phyloP scores from a whole-genome alignment of 1,140 invertebrate species.

The Cyrtorhinus lividipennis region DNA sequence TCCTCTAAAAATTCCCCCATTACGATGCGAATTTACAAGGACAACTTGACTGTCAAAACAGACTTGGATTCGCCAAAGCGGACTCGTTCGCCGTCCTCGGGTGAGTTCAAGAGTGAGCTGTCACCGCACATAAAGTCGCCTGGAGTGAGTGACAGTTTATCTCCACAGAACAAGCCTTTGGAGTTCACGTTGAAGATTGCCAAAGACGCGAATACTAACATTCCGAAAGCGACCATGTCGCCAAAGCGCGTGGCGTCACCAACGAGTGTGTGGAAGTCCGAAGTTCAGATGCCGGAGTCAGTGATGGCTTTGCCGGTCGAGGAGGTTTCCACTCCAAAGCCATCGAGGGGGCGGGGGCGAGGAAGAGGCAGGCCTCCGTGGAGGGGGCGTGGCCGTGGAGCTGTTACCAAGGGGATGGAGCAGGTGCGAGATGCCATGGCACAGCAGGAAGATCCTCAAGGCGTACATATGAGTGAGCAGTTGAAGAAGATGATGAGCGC shows the following conservation, averaged over 20 bases:
- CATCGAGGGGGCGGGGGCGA: background rate
- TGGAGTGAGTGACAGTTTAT: constrained; percentile 2
- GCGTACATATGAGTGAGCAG: background rate
- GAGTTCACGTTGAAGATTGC: constrained; percentile 23
- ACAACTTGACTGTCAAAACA: constrained; percentile 17
- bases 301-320: background rate
- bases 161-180: constrained; percentile 20
- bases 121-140: constrained; percentile 16
- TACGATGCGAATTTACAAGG: constrained; percentile 22
- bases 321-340: background rate
- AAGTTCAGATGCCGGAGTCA: background rate
- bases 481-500: background rate
- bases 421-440: background rate
- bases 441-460: background rate
- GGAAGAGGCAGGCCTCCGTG: background rate
- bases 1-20: constrained; percentile 20
- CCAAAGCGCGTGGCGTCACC: constrained; percentile 18
- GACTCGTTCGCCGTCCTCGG: constrained; percentile 8
- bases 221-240: constrained; percentile 21
- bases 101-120: constrained; percentile 14
- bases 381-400: background rate
- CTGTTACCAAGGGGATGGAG: too few species aligned
- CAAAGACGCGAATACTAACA: constrained; percentile 22
- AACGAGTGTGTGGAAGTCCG: background rate
- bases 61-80: constrained; percentile 16